Evolutionary conservation across 2,888 invertebrate genomes (phyloP), one percentile per base, ranked within the genome.

Genomic region (Agrochola litura): DNA sequence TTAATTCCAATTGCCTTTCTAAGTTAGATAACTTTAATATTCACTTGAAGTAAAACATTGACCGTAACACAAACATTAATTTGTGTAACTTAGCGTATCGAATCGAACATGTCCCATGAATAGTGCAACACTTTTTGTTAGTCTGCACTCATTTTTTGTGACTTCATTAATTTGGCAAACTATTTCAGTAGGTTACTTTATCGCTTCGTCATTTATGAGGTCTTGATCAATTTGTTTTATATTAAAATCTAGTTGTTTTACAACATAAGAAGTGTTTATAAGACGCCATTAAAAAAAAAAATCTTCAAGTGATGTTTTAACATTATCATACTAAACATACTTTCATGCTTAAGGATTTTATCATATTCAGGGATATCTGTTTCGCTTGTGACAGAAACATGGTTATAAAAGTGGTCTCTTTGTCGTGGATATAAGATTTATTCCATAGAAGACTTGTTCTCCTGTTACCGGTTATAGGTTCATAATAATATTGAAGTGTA

Each of bases 101-200:
- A 89, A 90, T 90, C 69, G 84, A 60, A 73, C 86, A 65, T 83
- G 84, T 73, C 83, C 81, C 73, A 67, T 83, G 71, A 83, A 81
- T 56, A 81, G 67, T 70, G 77, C 77, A 76, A 80, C 10, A 79
- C 56, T 85, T 88, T 88, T 87, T 88, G 73, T 83, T 63, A 22
- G 78, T 77, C 75, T 81, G 77, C 54, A 30, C 63, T 37, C 0
- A 68, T 83, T 84, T 86, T 86, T 86, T 84, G 77, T 78, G 30
- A 61, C 22, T 54, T 66, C 56, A 60, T 88, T 83, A 82, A 82
- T 82, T 86, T 79, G 66, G 76, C 37, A 68, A 81, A 83, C 72
- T 79, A 75, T 77, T 85, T 77, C 70, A 87, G 66, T 79, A 63
- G 30, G 60, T 73, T 63, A 65, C 41, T 69, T 80, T 72, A 70